Evolutionary conservation across 1,140 invertebrate species (phyloP).

Genomic region (Drosophila athabasca): DNA sequence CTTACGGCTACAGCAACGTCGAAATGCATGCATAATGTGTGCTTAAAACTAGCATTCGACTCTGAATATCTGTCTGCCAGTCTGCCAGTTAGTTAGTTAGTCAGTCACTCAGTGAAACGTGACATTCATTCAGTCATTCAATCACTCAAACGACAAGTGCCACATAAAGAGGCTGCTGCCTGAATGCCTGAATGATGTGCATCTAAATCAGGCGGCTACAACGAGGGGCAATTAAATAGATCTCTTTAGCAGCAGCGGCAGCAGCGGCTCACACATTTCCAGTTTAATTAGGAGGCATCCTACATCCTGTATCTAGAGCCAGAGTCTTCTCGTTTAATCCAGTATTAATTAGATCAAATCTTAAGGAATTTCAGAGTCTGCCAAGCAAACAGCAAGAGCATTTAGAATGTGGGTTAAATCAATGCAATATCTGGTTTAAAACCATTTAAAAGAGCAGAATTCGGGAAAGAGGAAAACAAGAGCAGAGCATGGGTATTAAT

Average conservation of each 20-base stretch:
- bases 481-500: too few species aligned
- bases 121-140: slow-evolving; percentile 21
- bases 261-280: too few species aligned
- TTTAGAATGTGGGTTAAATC: too few species aligned
- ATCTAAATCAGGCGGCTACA: slow-evolving; percentile 47
- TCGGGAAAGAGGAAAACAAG: too few species aligned
- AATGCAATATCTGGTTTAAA: too few species aligned
- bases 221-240: slow-evolving; percentile 26
- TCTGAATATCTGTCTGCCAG: slow-evolving; percentile 18
- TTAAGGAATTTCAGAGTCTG: too few species aligned
- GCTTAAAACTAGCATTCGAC: slow-evolving; percentile 51
- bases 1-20: slow-evolving; percentile 45
- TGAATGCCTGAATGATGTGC: slow-evolving; percentile 57
- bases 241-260: neutral
- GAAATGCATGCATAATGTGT: slow-evolving; percentile 69
- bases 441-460: too few species aligned
- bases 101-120: slow-evolving; percentile 23
- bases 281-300: neutral
- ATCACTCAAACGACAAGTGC: slow-evolving; percentile 16
- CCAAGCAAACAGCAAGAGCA: too few species aligned
- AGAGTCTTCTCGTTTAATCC: too few species aligned
- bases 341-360: too few species aligned
- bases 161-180: slow-evolving; percentile 25
- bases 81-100: slow-evolving; percentile 25
- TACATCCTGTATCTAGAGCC: too few species aligned